Percentiles rank a stretch among this genome's conserved stretches.
Evolutionary conservation across 2,888 invertebrate species (phyloP).

Genomic region (Hecatera dysodea): DNA sequence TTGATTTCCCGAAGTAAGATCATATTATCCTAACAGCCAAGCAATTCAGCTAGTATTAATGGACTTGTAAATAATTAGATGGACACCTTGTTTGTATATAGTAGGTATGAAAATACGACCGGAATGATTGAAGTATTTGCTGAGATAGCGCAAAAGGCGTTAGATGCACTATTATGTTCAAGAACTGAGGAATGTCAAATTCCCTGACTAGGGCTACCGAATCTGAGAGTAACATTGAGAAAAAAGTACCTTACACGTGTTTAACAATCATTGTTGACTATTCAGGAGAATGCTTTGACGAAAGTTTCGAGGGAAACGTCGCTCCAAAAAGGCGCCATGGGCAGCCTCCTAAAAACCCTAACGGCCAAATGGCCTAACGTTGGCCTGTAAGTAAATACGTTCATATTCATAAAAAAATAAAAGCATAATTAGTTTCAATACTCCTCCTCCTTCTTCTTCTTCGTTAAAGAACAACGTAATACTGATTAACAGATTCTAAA

Average conservation of each 20-base stretch:
- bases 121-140: conserved; percentile 16
- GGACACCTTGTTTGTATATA: conserved; percentile 13
- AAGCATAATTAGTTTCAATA: too few relatives aligned
- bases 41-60: conserved; percentile 8
- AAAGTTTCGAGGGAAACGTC: not conserved
- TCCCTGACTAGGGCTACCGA: not conserved
- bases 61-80: conserved; percentile 13
- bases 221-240: not conserved
- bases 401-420: too few relatives aligned
- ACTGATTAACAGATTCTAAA: too few relatives aligned
- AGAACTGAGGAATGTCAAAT: conserved; percentile 1
- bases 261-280: not conserved
- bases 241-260: not conserved
- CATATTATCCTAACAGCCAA: not conserved
- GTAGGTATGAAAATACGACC: conserved; percentile 3
- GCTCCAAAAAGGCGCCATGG: not conserved
- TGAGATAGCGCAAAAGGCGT: not conserved
- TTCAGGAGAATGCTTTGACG: not conserved
- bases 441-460: too few relatives aligned
- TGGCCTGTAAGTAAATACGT: not conserved
- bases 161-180: conserved; percentile 11
- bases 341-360: too few relatives aligned
- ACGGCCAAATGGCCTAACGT: not conserved
- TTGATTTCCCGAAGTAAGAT: conserved; percentile 10
- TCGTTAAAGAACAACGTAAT: too few relatives aligned